Evolutionary conservation across 2,888 invertebrate species (phyloP).

Genomic region (Cataglyphis cursor): DNA sequence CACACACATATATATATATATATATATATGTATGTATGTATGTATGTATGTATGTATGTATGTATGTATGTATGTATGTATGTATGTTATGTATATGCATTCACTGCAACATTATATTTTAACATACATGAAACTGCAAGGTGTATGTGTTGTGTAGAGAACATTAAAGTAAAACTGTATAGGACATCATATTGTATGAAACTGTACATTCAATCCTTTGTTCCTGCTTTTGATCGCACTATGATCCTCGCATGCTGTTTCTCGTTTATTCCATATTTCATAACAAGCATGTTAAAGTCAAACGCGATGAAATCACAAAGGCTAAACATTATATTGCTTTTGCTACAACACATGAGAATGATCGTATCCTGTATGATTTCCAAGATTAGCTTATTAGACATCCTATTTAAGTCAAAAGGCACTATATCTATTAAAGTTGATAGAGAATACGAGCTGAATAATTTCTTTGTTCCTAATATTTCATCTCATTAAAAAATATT

Average conservation of each 20-base stretch:
- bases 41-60: background rate
- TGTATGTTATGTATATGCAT: background rate
- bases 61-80: conserved; percentile 18
- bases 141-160: background rate
- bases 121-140: background rate
- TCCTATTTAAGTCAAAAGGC: background rate
- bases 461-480: background rate
- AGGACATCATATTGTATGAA: conserved; percentile 77
- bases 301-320: conserved; percentile 16
- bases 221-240: conserved; percentile 79
- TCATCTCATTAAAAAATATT: background rate
- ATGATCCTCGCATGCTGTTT: conserved; percentile 76
- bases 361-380: conserved; percentile 7
- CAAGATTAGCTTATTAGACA: background rate
- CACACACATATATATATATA: conserved; percentile 52
- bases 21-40: background rate
- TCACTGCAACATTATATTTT: background rate
- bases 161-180: conserved; percentile 78
- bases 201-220: conserved; percentile 77
- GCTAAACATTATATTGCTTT: conserved; percentile 40
- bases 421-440: background rate
- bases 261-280: conserved; percentile 65
- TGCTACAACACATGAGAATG: background rate
- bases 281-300: conserved; percentile 63
- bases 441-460: conserved; percentile 6